Evolutionary conservation across 92 coral and sea anemone species (phyloP).

Genomic region (Zoanthus solanderi): DNA sequence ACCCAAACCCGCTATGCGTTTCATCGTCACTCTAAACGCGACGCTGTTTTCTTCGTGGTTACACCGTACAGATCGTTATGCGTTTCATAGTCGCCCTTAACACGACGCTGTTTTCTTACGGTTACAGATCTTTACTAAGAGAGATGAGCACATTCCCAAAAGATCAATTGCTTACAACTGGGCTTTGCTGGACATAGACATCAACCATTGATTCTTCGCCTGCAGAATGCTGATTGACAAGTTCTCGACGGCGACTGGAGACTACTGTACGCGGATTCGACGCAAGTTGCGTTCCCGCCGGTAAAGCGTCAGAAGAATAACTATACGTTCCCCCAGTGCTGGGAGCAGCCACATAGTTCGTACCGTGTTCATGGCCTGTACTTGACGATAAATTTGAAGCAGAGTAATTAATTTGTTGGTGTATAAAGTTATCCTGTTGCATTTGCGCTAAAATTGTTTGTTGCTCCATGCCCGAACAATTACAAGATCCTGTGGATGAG

Average conservation of each 20-base stretch:
- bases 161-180: conserved; percentile 90
- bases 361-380: conserved; percentile 71
- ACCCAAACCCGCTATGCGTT: not conserved
- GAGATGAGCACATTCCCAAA: not conserved
- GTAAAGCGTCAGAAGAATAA: conserved; percentile 44
- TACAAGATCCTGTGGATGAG: conserved; percentile 88
- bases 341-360: conserved; percentile 59
- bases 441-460: conserved; percentile 61
- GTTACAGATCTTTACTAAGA: not conserved
- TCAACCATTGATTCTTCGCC: conserved; percentile 99
- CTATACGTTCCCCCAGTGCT: conserved; percentile 58
- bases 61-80: too few species aligned
- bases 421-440: conserved; percentile 44
- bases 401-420: conserved; percentile 68
- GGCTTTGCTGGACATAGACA: conserved; percentile 98
- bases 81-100: not conserved
- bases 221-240: conserved; percentile 84
- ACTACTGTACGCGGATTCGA: conserved; percentile 79
- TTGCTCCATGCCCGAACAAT: conserved; percentile 77
- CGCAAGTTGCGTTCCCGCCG: conserved; percentile 76
- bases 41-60: not conserved
- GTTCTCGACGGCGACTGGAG: conserved; percentile 82
- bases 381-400: conserved; percentile 70
- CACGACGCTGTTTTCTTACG: conserved; percentile 13
- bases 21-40: not conserved